Evolutionary conservation across 2,797 vertebrate species (phyloP).

Genomic region (Acanthopagrus latus): DNA sequence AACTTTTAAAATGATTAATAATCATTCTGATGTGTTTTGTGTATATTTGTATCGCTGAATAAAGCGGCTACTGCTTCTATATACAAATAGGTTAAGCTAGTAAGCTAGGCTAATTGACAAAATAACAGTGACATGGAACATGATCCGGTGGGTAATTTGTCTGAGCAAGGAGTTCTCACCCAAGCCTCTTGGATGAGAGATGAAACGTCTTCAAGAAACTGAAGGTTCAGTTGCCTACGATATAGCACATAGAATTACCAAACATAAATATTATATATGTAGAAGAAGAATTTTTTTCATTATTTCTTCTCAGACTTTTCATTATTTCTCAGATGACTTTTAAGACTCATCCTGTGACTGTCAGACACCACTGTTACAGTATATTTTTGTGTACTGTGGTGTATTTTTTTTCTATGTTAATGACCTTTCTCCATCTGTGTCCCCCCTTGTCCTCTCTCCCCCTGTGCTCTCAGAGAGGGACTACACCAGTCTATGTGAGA

Average conservation of each 20-base stretch:
- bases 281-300: no score
- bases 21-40: neutral
- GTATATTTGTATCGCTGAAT: neutral
- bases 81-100: neutral
- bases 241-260: no score
- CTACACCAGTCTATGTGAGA: slow-evolving; percentile 92
- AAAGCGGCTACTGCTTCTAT: neutral
- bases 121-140: neutral
- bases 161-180: neutral
- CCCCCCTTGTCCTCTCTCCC: neutral
- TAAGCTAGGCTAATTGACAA: neutral
- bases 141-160: neutral
- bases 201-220: no score
- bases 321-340: neutral
- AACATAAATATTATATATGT: no score
- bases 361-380: neutral
- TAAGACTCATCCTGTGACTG: neutral
- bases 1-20: neutral
- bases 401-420: neutral
- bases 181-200: no score
- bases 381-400: neutral
- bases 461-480: slow-evolving; percentile 87
- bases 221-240: no score
- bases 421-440: slow-evolving; percentile 5
- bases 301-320: neutral